Evolutionary conservation across 2,113 vertebrate species (phyloP).

Genomic region (Zapornia atra): DNA sequence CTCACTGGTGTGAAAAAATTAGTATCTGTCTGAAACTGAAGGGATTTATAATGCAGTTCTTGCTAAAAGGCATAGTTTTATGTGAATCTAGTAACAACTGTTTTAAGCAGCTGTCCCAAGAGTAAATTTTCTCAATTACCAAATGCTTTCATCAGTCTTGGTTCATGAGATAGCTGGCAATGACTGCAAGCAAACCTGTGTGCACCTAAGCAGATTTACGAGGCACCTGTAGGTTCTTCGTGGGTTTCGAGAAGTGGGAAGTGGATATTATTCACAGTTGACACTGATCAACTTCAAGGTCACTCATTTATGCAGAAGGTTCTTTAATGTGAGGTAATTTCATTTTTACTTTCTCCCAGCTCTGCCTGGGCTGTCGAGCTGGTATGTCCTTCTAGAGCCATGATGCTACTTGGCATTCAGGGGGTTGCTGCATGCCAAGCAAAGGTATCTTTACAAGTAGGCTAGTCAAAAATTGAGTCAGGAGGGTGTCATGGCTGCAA

Average conservation of each 20-base stretch:
- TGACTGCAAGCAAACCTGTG: neutral
- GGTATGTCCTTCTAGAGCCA: neutral
- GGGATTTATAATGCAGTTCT: neutral
- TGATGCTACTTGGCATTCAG: neutral
- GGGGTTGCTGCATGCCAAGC: neutral
- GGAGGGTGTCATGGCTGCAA: neutral
- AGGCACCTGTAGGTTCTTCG: neutral
- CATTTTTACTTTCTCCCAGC: neutral
- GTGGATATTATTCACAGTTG: neutral
- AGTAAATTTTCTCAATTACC: neutral
- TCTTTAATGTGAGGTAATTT: neutral
- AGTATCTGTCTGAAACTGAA: neutral
- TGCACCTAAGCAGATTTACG: neutral
- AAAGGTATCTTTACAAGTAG: neutral
- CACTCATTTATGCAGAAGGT: neutral
- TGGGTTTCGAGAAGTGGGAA: neutral
- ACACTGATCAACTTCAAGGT: neutral
- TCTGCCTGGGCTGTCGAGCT: neutral
- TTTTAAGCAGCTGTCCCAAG: neutral
- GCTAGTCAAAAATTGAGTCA: neutral
- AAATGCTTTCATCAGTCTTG: neutral
- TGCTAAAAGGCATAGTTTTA: neutral
- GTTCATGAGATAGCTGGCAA: neutral
- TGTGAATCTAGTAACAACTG: neutral
- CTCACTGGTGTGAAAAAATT: neutral